Base-by-base conservation (phyloP, 2,113 vertebrate genomes). In the Phrynocephalus versicolor region DNA sequence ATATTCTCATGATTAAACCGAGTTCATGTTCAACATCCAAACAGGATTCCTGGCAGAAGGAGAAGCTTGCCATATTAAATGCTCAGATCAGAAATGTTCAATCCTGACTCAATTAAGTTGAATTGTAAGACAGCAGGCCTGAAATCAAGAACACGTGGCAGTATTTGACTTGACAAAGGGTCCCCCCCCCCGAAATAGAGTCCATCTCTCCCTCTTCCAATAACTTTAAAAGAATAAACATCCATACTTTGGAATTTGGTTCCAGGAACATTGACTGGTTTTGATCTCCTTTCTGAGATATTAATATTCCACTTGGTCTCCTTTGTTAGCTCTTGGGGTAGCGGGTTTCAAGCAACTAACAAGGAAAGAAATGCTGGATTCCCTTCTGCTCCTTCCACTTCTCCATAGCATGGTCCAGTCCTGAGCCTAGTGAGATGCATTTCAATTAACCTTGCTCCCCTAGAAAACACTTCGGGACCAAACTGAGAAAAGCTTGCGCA, bases 81-180 rank as follows among this genome's bases (percentile, higher is more conserved):
- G 95, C 95, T 96, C 94, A 93, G 91, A 95, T 96, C 95, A 96
- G 92, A 95, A 97, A 94, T 91, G 90, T 93, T 96, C 95, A 95
- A 3, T 95, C 92, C 95, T 94, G 94, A 82, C 92, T 95, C 95
- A 95, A 95, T 95, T 95, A 93, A 94, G 92, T 93, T 95, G 95
- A 93, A 95, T 95, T 94, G 90, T 92, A 95, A 92, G 95, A 96
- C 94, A 95, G 91, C 95, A 91, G 91, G 94, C 93, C 90, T 92
- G 92, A 96, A 95, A 96, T 96, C 92, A 95, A 89, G 95, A 96
- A 96, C 96, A 96, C 95, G 94, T 96, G 96, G 95, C 88, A 91
- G 89, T 94, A 95, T 95, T 93, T 95, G 94, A 95, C 95, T 96
- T 93, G 95, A 95, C 92, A 94, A 95, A 95, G 95, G 94, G 91